Conservation (phyloP, 2,797 vertebrate genomes). For the Crossoptilon crossoptilon region DNA sequence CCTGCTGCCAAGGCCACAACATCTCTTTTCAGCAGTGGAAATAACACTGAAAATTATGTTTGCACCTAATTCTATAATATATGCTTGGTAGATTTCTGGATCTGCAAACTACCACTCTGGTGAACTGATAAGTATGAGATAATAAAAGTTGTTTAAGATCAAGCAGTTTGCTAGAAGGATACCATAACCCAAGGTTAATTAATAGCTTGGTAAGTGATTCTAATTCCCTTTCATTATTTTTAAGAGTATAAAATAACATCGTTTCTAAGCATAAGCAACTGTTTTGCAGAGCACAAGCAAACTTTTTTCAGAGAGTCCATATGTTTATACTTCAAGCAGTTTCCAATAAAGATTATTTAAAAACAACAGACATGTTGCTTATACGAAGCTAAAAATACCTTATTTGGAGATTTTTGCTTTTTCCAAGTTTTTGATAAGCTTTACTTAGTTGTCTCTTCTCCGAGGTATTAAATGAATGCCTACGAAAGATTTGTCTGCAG, state of each 20-base stretch:
- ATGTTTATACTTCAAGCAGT: neutral
- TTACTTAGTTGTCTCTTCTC: neutral
- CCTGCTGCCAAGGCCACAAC: neutral
- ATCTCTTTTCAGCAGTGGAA: constrained; percentile 55
- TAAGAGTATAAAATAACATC: neutral
- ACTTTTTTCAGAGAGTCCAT: neutral
- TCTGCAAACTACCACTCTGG: constrained; percentile 43
- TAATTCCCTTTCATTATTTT: constrained; percentile 56
- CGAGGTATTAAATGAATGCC: neutral
- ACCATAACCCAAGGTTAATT: constrained; percentile 52
- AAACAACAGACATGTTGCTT: neutral
- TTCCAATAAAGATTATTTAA: neutral
- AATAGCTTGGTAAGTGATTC: constrained; percentile 64
- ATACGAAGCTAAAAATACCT: neutral
- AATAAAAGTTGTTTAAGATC: constrained; percentile 33
- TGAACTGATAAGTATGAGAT: constrained; percentile 42
- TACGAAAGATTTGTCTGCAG: neutral
- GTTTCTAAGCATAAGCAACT: neutral
- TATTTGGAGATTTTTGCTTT: neutral
- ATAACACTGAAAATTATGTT: constrained; percentile 24
- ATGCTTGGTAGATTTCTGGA: constrained; percentile 18
- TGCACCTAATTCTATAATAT: constrained; percentile 34
- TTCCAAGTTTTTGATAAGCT: neutral
- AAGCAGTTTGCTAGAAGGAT: constrained; percentile 49
- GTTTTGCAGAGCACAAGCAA: neutral